Percentiles rank a stretch among this genome's conserved stretches.
phyloP scores from a whole-genome alignment of 2,113 vertebrate species.

The Tyto alba region DNA sequence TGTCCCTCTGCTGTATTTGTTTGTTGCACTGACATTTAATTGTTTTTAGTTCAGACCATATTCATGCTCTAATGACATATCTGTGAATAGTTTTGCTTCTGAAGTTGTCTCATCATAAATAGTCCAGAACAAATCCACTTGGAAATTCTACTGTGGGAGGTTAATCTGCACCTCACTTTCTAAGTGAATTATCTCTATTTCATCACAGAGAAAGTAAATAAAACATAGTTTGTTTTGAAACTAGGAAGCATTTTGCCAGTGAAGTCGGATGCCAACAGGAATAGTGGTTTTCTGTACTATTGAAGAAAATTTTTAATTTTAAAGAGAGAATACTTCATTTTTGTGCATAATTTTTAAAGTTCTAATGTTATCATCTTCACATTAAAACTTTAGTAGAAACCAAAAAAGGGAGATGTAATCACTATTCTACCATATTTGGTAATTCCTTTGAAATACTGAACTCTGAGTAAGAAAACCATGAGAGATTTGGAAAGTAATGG shows the following conservation, averaged over 20 bases:
- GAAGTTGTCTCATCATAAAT: background rate
- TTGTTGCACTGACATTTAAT: background rate
- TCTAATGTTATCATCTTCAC: background rate
- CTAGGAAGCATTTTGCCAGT: background rate
- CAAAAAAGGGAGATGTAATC: background rate
- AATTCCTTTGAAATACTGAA: background rate
- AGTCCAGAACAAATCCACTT: background rate
- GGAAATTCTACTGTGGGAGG: background rate
- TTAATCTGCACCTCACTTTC: background rate
- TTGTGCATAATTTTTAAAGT: background rate
- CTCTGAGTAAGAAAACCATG: background rate
- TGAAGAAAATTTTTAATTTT: background rate
- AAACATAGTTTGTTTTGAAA: background rate
- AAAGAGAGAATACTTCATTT: background rate
- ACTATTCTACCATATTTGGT: background rate
- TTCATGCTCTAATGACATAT: background rate
- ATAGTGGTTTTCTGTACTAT: background rate
- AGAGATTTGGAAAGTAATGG: background rate
- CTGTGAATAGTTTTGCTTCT: background rate
- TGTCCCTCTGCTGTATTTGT: background rate
- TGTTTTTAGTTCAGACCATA: background rate
- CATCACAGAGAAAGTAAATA: background rate
- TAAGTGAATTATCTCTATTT: background rate
- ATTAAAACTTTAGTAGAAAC: background rate
- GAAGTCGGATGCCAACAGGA: background rate